Conservation (phyloP, 2,797 vertebrate species). For the Melanotaenia trifasciata region DNA sequence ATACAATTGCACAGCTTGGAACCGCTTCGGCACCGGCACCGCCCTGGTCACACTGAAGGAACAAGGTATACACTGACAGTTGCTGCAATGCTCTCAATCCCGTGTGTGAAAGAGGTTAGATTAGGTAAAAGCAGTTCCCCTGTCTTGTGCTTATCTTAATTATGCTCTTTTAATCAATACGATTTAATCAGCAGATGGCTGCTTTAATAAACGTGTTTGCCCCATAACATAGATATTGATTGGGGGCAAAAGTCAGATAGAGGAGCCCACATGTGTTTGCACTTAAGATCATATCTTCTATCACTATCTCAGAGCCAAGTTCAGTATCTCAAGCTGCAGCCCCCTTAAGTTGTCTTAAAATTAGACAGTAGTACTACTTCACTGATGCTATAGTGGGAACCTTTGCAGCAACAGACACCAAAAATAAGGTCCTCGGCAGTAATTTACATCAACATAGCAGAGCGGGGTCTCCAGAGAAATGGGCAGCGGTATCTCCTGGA, state of each 20-base stretch:
- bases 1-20: conserved; percentile 83
- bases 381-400: conserved; percentile 41
- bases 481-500: conserved; percentile 80
- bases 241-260: conserved; percentile 80
- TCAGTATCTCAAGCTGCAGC: conserved; percentile 40
- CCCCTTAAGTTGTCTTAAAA: conserved; percentile 66
- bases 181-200: conserved; percentile 85
- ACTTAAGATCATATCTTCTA: conserved; percentile 55
- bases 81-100: conserved; percentile 34
- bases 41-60: conserved; percentile 75
- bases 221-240: conserved; percentile 83
- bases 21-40: conserved; percentile 78
- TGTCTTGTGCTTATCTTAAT: conserved; percentile 82
- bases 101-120: conserved; percentile 40
- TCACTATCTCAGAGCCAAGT: conserved; percentile 48
- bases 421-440: conserved; percentile 80
- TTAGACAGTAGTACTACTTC: conserved; percentile 30
- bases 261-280: conserved; percentile 70
- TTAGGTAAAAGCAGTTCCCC: conserved; percentile 55
- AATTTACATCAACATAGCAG: conserved; percentile 81
- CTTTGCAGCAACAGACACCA: conserved; percentile 77
- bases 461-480: conserved; percentile 78
- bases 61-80: conserved; percentile 67
- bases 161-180: conserved; percentile 81
- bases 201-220: conserved; percentile 85